A percentile compares a stretch with the other conserved stretches of the same genome.
Conservation (phyloP, 1,140 invertebrate genomes). For the Nebria ingens region DNA sequence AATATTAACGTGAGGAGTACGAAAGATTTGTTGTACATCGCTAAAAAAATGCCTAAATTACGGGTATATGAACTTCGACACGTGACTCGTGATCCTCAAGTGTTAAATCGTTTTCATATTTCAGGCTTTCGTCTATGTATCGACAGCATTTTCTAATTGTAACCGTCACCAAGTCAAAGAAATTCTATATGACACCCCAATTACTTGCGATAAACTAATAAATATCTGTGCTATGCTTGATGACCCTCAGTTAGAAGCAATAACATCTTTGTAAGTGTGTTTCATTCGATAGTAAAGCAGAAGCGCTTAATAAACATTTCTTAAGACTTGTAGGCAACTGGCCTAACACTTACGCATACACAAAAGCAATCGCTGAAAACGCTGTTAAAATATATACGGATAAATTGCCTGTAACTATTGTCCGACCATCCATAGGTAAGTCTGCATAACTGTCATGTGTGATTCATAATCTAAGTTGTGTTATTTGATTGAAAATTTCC, state of each 20-base stretch:
- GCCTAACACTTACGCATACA: constrained; percentile 53
- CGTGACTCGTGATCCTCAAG: not conserved
- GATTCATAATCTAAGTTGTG: too few relatives aligned
- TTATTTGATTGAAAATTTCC: constrained; percentile 15
- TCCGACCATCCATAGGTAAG: constrained; percentile 49
- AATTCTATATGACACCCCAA: constrained; percentile 39
- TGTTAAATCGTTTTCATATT: constrained; percentile 3
- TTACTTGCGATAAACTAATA: constrained; percentile 18
- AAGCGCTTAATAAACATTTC: constrained; percentile 9
- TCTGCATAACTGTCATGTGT: too few relatives aligned
- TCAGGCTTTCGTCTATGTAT: constrained; percentile 52
- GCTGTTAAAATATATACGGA: constrained; percentile 40
- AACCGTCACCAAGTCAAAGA: constrained; percentile 42
- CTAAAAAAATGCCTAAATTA: constrained; percentile 52
- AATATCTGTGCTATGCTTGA: not conserved
- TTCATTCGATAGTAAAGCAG: not conserved
- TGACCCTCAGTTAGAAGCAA: not conserved
- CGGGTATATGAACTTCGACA: constrained; percentile 36
- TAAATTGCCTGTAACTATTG: constrained; percentile 44
- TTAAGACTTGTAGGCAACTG: constrained; percentile 37
- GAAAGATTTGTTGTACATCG: constrained; percentile 45
- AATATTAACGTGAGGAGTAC: constrained; percentile 51
- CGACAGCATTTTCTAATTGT: constrained; percentile 57
- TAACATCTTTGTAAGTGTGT: not conserved
- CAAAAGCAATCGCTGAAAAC: constrained; percentile 49